A percentile compares a stretch with the other conserved stretches of the same genome.
These are phyloP conservation scores for Apodemia duryi DNA, from an alignment of 2,888 invertebrate genomes.

Conservation along the genomic window DNA sequence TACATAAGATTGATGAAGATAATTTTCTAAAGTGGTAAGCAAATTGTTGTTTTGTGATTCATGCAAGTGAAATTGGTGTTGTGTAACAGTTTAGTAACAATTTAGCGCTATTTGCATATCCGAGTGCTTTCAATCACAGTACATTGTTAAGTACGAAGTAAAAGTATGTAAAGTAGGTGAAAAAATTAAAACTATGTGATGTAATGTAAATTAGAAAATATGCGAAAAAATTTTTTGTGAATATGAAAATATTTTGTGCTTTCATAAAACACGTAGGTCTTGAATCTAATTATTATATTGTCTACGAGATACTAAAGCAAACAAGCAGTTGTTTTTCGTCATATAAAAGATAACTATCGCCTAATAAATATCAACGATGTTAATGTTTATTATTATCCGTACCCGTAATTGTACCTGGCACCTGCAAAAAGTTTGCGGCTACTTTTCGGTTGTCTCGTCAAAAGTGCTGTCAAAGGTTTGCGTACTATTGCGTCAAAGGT, in stretches of 20 bases:
- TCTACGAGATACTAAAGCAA: no score
- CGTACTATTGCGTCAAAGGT: no score
- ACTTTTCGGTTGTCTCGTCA: no score
- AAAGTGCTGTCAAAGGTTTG: no score
- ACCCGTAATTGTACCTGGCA: no score
- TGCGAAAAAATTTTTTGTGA: not conserved
- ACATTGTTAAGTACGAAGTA: not conserved
- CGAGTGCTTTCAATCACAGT: not conserved
- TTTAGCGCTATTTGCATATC: not conserved
- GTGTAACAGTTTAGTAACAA: conserved; percentile 5
- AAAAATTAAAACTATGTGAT: not conserved
- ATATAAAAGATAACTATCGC: no score
- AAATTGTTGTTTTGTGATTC: not conserved
- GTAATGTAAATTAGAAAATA: conserved; percentile 10
- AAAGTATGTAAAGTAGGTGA: not conserved
- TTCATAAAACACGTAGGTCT: no score
- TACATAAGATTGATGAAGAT: not conserved
- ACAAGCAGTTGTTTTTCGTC: no score
- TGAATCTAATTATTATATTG: no score
- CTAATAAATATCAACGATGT: no score
- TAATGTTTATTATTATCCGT: no score
- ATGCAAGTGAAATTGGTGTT: conserved; percentile 1
- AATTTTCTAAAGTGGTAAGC: not conserved
- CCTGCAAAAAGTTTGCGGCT: no score
- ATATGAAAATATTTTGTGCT: not conserved